A percentile compares a stretch with the other conserved stretches of the same genome.
Conservation (phyloP, 2,797 vertebrate genomes). For the Molossus alvarezi region DNA sequence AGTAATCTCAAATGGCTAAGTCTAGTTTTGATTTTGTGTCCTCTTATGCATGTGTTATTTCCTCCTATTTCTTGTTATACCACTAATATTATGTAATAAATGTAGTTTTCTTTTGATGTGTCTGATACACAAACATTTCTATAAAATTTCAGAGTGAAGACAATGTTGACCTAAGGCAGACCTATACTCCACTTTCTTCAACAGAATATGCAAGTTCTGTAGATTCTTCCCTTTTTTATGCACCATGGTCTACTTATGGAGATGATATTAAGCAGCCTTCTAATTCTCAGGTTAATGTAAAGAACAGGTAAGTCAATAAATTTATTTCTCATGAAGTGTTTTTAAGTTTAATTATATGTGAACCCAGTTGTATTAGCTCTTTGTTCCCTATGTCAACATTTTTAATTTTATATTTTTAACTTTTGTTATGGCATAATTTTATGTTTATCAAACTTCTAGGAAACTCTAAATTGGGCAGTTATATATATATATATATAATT, state of each 20-base stretch:
- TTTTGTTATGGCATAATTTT: conserved; percentile 46
- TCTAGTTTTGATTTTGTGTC: conserved; percentile 65
- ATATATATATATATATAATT: conserved; percentile 57
- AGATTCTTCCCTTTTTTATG: conserved; percentile 88
- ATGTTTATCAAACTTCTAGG: conserved; percentile 65
- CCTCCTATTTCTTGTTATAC: conserved; percentile 67
- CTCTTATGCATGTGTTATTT: conserved; percentile 39
- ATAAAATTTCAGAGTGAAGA: conserved; percentile 90
- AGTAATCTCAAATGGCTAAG: conserved; percentile 9
- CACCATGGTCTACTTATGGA: conserved; percentile 92
- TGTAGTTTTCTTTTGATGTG: conserved; percentile 34
- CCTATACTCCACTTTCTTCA: conserved; percentile 89
- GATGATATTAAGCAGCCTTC: conserved; percentile 90
- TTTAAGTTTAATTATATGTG: conserved; percentile 60
- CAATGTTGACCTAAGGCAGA: conserved; percentile 87
- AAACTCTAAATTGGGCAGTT: conserved; percentile 33
- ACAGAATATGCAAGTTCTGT: conserved; percentile 88
- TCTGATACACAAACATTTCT: conserved; percentile 72
- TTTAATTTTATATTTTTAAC: conserved; percentile 56
- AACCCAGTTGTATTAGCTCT: conserved; percentile 51
- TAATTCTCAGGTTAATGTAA: conserved; percentile 89
- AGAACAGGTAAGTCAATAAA: conserved; percentile 91
- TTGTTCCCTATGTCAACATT: conserved; percentile 38
- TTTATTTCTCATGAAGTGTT: conserved; percentile 61
- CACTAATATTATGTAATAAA: conserved; percentile 61